Conservation (phyloP, 2,797 vertebrate genomes). For the Darevskia nairensis region DNA sequence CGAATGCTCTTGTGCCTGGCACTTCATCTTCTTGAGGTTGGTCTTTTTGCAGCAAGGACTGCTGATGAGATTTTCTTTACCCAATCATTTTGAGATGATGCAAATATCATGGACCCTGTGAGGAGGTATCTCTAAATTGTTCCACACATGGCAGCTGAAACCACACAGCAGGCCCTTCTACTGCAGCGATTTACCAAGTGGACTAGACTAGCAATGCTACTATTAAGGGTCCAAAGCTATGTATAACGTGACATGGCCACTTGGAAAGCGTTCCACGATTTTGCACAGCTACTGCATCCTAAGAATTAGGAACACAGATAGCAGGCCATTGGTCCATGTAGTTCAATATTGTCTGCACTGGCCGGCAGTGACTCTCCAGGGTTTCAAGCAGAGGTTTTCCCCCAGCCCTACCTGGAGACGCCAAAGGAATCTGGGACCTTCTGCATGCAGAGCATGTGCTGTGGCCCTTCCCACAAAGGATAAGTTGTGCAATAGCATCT, state of each 20-base stretch:
- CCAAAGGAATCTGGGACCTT: neutral
- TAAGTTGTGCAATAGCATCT: neutral
- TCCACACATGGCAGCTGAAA: neutral
- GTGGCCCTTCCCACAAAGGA: neutral
- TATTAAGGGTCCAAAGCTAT: neutral
- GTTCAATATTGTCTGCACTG: neutral
- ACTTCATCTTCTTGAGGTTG: slow-evolving; percentile 1
- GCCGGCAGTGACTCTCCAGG: neutral
- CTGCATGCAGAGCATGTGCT: neutral
- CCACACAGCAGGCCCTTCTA: too few relatives aligned
- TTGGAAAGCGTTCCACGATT: neutral
- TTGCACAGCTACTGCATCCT: too few relatives aligned
- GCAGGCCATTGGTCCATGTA: neutral
- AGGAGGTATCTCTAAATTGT: neutral
- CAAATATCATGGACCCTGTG: too few relatives aligned
- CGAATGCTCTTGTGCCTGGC: neutral
- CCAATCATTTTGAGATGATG: neutral
- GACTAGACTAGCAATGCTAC: neutral
- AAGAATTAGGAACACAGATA: neutral
- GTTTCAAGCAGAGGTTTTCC: neutral
- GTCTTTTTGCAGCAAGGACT: slow-evolving; percentile 7
- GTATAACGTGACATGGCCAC: too few relatives aligned
- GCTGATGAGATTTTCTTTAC: neutral
- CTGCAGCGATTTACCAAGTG: too few relatives aligned
- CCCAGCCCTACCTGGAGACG: too few relatives aligned